Conservation (phyloP, 2,888 invertebrate species). For the Synanthedon andrenaeformis region DNA sequence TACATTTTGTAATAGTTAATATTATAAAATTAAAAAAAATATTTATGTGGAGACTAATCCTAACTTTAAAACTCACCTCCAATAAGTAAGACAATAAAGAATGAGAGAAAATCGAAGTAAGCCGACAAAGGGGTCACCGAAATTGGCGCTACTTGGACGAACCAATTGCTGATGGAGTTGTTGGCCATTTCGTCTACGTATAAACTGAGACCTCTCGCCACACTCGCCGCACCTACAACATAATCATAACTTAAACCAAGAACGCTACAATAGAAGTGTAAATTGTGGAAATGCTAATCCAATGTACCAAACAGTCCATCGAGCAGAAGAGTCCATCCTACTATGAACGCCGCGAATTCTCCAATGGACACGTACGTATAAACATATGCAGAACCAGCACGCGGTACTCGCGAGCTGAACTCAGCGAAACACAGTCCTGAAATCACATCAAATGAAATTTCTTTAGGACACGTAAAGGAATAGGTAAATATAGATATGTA, state of each 20-base stretch:
- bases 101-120: constrained; percentile 82
- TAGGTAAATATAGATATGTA: no score
- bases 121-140: constrained; percentile 67
- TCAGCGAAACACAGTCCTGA: constrained; percentile 89
- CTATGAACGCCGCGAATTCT: constrained; percentile 86
- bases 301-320: constrained; percentile 82
- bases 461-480: neutral
- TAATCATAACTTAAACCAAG: neutral
- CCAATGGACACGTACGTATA: constrained; percentile 91
- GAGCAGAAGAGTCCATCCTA: constrained; percentile 92
- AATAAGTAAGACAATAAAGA: constrained; percentile 73
- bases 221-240: constrained; percentile 76
- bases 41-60: no score
- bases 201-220: constrained; percentile 80
- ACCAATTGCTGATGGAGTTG: constrained; percentile 73
- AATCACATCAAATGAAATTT: constrained; percentile 9
- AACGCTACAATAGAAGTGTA: neutral
- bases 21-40: no score
- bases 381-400: constrained; percentile 89
- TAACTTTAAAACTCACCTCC: constrained; percentile 59
- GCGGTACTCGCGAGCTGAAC: constrained; percentile 85
- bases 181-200: constrained; percentile 78
- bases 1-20: no score
- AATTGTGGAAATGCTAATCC: neutral
- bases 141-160: constrained; percentile 72